Evolutionary conservation across 2,797 vertebrate species (phyloP).

Genomic region (Gymnodraco acuticeps): DNA sequence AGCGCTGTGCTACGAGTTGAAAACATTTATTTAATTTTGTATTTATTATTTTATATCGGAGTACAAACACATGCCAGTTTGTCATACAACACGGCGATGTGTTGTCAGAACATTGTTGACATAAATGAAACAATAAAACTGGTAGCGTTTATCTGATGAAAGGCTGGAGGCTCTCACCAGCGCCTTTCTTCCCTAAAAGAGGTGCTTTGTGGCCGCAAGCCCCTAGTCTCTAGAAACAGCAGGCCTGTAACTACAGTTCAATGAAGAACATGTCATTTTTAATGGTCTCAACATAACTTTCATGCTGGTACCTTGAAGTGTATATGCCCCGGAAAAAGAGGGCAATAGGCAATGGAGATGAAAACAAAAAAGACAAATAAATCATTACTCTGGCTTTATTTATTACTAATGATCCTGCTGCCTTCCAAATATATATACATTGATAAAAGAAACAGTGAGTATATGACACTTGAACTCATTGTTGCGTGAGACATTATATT

Average conservation of each 20-base stretch:
- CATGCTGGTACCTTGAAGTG: slow-evolving; percentile 29
- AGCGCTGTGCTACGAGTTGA: too few relatives aligned
- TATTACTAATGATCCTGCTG: slow-evolving; percentile 8
- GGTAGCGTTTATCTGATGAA: too few relatives aligned
- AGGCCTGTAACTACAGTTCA: not conserved
- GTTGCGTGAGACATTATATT: too few relatives aligned
- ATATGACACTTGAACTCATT: slow-evolving; percentile 5
- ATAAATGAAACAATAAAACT: too few relatives aligned
- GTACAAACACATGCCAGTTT: too few relatives aligned
- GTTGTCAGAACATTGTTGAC: too few relatives aligned
- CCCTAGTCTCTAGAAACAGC: not conserved
- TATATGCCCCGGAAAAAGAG: not conserved
- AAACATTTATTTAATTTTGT: too few relatives aligned
- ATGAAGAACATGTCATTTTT: not conserved
- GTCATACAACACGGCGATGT: too few relatives aligned
- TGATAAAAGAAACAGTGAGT: not conserved
- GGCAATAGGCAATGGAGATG: not conserved
- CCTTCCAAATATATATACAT: not conserved
- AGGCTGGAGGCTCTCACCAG: too few relatives aligned
- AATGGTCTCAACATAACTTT: slow-evolving; percentile 14
- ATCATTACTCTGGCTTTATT: slow-evolving; percentile 27
- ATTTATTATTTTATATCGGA: too few relatives aligned
- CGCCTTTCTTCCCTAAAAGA: too few relatives aligned
- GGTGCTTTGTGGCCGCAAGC: too few relatives aligned
- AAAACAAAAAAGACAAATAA: slow-evolving; percentile 43